phyloP scores from a whole-genome alignment of 1,140 invertebrate genomes.

The Brachionus manjavacas region DNA sequence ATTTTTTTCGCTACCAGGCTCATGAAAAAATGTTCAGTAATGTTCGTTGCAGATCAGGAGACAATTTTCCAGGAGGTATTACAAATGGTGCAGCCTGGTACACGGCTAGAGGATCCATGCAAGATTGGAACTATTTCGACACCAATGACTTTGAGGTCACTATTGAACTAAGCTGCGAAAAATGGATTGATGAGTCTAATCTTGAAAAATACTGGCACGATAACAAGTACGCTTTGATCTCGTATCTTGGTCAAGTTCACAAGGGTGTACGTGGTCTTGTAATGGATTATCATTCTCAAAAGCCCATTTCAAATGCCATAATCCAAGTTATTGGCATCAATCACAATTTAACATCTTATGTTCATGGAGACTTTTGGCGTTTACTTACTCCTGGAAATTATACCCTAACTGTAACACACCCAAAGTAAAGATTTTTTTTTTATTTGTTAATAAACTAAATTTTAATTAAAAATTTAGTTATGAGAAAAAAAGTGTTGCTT shows the following conservation, averaged over 20 bases:
- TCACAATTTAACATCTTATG: not conserved
- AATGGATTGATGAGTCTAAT: conserved; percentile 69
- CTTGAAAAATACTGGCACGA: conserved; percentile 88
- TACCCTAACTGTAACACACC: not conserved
- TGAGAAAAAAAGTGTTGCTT: not conserved
- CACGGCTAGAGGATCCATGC: conserved; percentile 70
- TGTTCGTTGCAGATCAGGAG: not conserved
- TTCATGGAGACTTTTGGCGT: conserved; percentile 30
- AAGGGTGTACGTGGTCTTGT: conserved; percentile 31
- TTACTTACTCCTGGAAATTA: conserved; percentile 30
- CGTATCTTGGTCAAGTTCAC: conserved; percentile 63
- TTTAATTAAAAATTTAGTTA: not conserved
- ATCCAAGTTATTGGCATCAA: conserved; percentile 19
- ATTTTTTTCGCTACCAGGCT: not conserved
- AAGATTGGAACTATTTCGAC: conserved; percentile 96
- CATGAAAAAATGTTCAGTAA: conserved; percentile 1
- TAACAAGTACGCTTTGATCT: conserved; percentile 78
- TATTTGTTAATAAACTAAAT: not conserved
- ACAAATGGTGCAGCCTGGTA: conserved; percentile 42
- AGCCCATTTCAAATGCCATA: not conserved
- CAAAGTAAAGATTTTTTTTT: not conserved
- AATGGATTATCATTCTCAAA: not conserved
- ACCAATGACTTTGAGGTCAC: conserved; percentile 97
- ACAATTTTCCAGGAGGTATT: conserved; percentile 25
- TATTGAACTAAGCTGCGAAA: conserved; percentile 91